A percentile compares a stretch with the other conserved stretches of the same genome.
These are phyloP conservation scores for Sitodiplosis mosellana DNA, from an alignment of 1,140 invertebrate species.

Conservation along the genomic window DNA sequence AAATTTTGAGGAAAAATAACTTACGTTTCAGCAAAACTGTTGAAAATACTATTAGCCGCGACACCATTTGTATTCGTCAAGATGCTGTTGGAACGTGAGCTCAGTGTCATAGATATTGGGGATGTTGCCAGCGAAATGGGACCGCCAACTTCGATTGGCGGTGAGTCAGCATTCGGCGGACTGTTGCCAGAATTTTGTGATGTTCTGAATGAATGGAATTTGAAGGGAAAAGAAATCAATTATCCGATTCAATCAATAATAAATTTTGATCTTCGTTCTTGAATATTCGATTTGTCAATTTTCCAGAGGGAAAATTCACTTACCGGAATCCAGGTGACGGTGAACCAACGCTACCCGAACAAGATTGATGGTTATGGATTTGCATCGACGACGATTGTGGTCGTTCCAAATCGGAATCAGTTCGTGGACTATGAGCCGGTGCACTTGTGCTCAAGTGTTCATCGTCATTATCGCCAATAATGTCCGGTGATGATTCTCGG, in stretches of 20 bases:
- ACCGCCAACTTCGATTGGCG: constrained; percentile 25
- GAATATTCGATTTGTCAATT: too few relatives aligned
- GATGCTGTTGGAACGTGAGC: too few relatives aligned
- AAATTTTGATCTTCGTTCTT: too few relatives aligned
- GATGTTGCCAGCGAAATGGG: constrained; percentile 20
- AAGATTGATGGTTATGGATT: constrained; percentile 16
- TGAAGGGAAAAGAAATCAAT: neutral
- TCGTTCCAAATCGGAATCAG: constrained; percentile 21
- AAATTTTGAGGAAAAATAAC: neutral
- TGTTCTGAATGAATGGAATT: constrained; percentile 5
- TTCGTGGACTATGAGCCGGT: constrained; percentile 1
- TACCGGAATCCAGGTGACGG: constrained; percentile 17
- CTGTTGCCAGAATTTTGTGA: constrained; percentile 9
- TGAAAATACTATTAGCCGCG: constrained; percentile 7
- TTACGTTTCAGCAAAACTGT: constrained; percentile 6
- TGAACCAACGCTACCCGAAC: constrained; percentile 22
- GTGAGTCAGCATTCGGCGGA: constrained; percentile 22
- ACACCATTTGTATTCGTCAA: too few relatives aligned
- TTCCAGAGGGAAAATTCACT: neutral
- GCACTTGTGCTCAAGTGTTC: constrained; percentile 10
- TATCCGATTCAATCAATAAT: too few relatives aligned
- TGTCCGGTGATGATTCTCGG: constrained; percentile 23
- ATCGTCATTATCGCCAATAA: constrained; percentile 23
- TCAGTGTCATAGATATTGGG: too few relatives aligned
- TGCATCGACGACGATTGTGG: constrained; percentile 16